Evolutionary conservation across 2,113 vertebrate genomes (phyloP), one percentile per base, ranked within the genome.

Genomic region (Pachycephala philippinensis): DNA sequence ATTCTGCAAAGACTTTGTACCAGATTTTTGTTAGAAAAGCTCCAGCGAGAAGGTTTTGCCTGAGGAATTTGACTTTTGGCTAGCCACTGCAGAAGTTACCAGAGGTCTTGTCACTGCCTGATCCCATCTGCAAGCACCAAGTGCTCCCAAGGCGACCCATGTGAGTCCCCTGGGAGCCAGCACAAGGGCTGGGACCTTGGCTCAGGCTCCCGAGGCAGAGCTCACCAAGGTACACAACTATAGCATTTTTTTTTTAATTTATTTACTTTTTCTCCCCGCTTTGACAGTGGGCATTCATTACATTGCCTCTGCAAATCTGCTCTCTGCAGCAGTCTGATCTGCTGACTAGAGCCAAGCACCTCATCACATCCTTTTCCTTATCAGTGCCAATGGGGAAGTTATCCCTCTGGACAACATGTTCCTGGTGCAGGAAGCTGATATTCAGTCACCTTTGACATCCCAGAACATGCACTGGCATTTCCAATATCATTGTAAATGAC

Each of bases 131-230:
- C 42, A 45, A 49, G 59, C 50, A n/a, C 35, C 0, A 0, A 59
- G n/a, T 4, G 0, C n/a, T 72, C 44, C 30, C 50, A 65, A 57
- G 0, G 3, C 0, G 0, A 59, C 54, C 22, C 2, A 0, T 26
- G 17, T 1, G 2, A 70, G 26, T 7, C 44, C 17, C 26, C 13
- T 2, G 2, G 31, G 26, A 81, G 15, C 33, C 6, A 22, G 42
- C 3, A 5, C 9, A 15, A 42, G 68, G 45, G 7, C 65, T 57
- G 27, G 60, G 21, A 39, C 54, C n/a, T 53, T 80, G 52, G 15
- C 49, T 87, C 7, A 5, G 21, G 45, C 5, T 22, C 14, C 22
- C 0, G 2, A 33, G 39, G 39, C 33, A 37, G 23, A 64, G 26
- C 30, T 15, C 13, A 19, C 15, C 13, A 21, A 64, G 26, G 20